Conservation (phyloP, 2,113 vertebrate genomes). For the Paracanthobrama guichenoti region DNA sequence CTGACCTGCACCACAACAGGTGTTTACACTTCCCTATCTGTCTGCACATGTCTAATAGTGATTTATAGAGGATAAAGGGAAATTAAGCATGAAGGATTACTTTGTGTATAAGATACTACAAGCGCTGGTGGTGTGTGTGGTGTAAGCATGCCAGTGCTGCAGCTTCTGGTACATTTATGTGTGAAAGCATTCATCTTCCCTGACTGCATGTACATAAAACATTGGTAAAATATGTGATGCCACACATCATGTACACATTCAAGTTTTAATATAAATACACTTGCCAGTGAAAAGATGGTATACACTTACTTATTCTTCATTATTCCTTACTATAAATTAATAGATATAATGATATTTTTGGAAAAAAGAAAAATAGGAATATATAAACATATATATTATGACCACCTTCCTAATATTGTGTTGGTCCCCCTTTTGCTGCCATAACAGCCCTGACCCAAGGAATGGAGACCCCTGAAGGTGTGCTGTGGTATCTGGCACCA, state of each 20-base stretch:
- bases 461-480: too few relatives aligned
- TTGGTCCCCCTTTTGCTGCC: too few relatives aligned
- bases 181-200: neutral
- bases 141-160: conserved; percentile 29
- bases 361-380: too few relatives aligned
- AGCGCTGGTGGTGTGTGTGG: conserved; percentile 49
- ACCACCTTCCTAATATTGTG: too few relatives aligned
- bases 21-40: conserved; percentile 66
- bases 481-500: too few relatives aligned
- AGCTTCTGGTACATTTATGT: conserved; percentile 1
- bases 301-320: neutral
- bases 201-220: conserved; percentile 1
- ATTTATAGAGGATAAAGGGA: conserved; percentile 66
- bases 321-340: too few relatives aligned
- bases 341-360: too few relatives aligned
- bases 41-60: conserved; percentile 63
- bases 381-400: too few relatives aligned
- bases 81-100: conserved; percentile 66
- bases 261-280: neutral
- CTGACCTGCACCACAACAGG: conserved; percentile 69
- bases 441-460: too few relatives aligned
- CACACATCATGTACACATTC: neutral
- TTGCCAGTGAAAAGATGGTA: neutral
- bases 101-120: conserved; percentile 56
- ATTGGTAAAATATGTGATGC: neutral